These are phyloP conservation scores for Mesorhabditis sp. DNA, from an alignment of 2,888 invertebrate species.

Conservation along the genomic window DNA sequence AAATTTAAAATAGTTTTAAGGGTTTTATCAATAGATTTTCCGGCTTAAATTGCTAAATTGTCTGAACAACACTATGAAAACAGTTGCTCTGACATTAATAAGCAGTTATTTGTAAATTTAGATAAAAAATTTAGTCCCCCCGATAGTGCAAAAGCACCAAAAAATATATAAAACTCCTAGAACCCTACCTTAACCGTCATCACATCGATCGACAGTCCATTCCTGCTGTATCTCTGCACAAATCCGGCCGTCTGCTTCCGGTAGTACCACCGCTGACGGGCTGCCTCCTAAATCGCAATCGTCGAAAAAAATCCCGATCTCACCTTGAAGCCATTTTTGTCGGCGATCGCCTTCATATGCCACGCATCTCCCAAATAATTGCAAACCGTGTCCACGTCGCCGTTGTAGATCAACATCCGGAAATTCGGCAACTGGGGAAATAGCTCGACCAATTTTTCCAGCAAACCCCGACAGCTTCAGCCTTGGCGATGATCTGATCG, in stretches of 20 bases:
- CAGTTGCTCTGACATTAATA: too few relatives aligned
- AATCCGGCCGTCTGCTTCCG: slow-evolving; percentile 7
- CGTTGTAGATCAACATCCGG: slow-evolving; percentile 6
- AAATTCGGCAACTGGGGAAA: neutral
- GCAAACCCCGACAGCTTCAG: neutral
- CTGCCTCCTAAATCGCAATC: neutral
- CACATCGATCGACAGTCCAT: slow-evolving; percentile 13
- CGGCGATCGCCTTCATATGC: slow-evolving; percentile 12
- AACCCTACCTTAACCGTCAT: slow-evolving; percentile 15
- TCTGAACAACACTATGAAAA: too few relatives aligned
- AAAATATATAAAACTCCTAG: too few relatives aligned
- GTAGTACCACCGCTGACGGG: neutral
- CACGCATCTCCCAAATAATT: slow-evolving; percentile 21
- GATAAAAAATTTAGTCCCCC: too few relatives aligned
- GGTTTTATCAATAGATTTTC: too few relatives aligned
- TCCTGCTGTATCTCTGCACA: slow-evolving; percentile 5
- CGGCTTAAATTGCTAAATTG: too few relatives aligned
- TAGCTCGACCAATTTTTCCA: too few relatives aligned
- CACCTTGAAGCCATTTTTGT: slow-evolving; percentile 10
- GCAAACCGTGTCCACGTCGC: slow-evolving; percentile 32
- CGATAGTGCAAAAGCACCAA: too few relatives aligned
- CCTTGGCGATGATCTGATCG: slow-evolving; percentile 13
- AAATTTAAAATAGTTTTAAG: too few relatives aligned
- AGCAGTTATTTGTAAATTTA: too few relatives aligned
- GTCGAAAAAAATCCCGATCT: neutral